Percentiles rank a stretch among this genome's conserved stretches.
Conservation (phyloP, 1,140 invertebrate genomes). For the Probaryconus sp. region DNA sequence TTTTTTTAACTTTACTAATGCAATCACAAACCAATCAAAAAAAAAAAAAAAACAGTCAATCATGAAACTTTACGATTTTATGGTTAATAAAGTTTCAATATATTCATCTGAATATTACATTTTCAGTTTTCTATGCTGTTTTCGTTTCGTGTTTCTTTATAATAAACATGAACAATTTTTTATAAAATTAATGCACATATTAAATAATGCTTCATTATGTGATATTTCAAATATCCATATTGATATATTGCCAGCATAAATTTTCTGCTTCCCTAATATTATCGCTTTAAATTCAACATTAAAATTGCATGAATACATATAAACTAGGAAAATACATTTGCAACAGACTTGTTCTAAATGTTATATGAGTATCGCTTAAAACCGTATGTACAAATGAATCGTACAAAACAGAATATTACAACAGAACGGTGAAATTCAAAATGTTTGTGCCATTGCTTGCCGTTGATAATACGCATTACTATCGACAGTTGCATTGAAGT, state of each 20-base stretch:
- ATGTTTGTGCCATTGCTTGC: slow-evolving; percentile 19
- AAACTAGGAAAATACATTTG: slow-evolving; percentile 38
- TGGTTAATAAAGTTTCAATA: too few species aligned
- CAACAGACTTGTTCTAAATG: slow-evolving; percentile 47
- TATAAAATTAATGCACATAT: slow-evolving; percentile 5
- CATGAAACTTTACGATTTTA: too few species aligned
- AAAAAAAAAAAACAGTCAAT: too few species aligned
- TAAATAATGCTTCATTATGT: slow-evolving; percentile 26
- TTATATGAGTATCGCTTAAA: slow-evolving; percentile 42
- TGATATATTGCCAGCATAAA: slow-evolving; percentile 35
- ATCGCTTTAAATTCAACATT: slow-evolving; percentile 24
- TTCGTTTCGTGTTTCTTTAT: too few species aligned
- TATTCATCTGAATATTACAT: too few species aligned
- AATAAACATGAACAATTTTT: slow-evolving; percentile 2
- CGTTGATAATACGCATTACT: too few species aligned
- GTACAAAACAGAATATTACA: slow-evolving; percentile 38
- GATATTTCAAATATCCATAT: slow-evolving; percentile 12
- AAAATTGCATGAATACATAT: slow-evolving; percentile 30
- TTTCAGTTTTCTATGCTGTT: too few species aligned
- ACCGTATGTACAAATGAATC: slow-evolving; percentile 34
- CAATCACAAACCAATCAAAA: too few species aligned
- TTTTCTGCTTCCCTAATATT: slow-evolving; percentile 26
- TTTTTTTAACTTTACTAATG: too few species aligned
- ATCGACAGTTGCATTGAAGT: too few species aligned
- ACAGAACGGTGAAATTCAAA: slow-evolving; percentile 35